Base-by-base conservation (phyloP, 2,797 vertebrate genomes). In the Chloroceryle amazona region DNA sequence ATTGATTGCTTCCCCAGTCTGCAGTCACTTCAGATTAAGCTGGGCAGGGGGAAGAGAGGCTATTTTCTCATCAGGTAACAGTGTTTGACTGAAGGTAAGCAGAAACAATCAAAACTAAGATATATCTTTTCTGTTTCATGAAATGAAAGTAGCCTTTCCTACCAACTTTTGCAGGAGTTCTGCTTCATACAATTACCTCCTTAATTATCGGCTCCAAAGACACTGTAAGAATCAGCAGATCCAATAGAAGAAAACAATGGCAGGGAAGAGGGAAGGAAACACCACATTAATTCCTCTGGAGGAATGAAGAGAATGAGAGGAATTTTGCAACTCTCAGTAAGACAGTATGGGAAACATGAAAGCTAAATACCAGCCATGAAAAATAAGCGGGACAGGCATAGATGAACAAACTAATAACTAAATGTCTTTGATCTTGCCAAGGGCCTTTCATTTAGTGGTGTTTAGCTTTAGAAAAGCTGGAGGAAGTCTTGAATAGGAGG, bases 51-150 rank as follows among this genome's bases (percentile, higher is more conserved):
- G 23, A 83, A 54, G 26, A 85, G 42, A 75, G n/a, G 57, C 31
- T 93, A 66, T 96, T 95, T 97, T 92, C 78, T 75, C 66, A 55
- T 90, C 94, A 89, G 66, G 41, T 87, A 74, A 74, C 10, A 44
- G 47, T 29, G 52, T 58, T 89, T 86, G 55, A 60, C 4, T 47
- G 37, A 81, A 57, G 54, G 86, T 39, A 94, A 78, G 39, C 14
- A 74, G 42, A 91, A 96, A 80, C 52, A 80, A 84, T 81, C 28
- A 78, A 88, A 94, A 66, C 23, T 65, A 82, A 92, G 47, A n/a
- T 57, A 51, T 47, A 47, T 29, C 12, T 84, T 90, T 84, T 68
- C 60, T 85, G 21, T 68, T 90, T 76, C 31, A n/a, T 46, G 47
- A 73, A 84, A 74, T 62, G 44, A 44, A 86, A 85, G 15, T 61